Base-by-base conservation (phyloP, 2,888 invertebrate genomes). In the Epistrophe grossulariae region DNA sequence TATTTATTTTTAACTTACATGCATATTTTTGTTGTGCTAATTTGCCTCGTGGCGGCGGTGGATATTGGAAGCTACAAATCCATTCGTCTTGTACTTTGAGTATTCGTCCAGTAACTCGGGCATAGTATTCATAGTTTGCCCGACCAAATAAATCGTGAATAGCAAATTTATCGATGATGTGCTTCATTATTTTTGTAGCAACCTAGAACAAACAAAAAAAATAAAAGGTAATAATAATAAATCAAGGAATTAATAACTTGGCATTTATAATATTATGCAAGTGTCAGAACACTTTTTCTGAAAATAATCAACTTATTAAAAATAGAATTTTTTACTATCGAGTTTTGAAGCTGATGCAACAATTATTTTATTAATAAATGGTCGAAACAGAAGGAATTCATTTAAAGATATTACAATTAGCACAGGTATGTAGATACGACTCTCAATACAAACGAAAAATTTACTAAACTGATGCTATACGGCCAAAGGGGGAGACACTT, bases 151-250 rank as follows among this genome's bases (percentile, higher is more conserved):
- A 94, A 93, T 99, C 98, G 88, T 97, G 97, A 45, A 98, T 97
- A 81, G 99, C 98, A 94, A 99, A 99, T 93, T 98, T 98, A 93
- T 99, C 98, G 90, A 99, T 99, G 93, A 99, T 95, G 92, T 98
- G 97, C 91, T 98, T 98, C 97, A 99, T 98, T 89, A 99, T 98
- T 90, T 97, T 95, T 45, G 99, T 98, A 89, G 99, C 99, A 92
- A 98, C 96, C 97, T 98, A 92, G n/a, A 52, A 24, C 24, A 60
- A 52, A n/a, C n/a, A 60, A 55, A 35, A 52, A 59, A 13, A 68
- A 55, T 35, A 35, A 19, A 11, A 57, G 15, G 17, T 15, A 52
- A 59, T 15, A 60, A 76, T 17, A 24, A 24, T 11, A 38, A 60
- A 19, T 40, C 1, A 43, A 9, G 9, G 24, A 24, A 24, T 6